phyloP scores from a whole-genome alignment of 2,888 invertebrate genomes.

The Tolmerus cingulatus region DNA sequence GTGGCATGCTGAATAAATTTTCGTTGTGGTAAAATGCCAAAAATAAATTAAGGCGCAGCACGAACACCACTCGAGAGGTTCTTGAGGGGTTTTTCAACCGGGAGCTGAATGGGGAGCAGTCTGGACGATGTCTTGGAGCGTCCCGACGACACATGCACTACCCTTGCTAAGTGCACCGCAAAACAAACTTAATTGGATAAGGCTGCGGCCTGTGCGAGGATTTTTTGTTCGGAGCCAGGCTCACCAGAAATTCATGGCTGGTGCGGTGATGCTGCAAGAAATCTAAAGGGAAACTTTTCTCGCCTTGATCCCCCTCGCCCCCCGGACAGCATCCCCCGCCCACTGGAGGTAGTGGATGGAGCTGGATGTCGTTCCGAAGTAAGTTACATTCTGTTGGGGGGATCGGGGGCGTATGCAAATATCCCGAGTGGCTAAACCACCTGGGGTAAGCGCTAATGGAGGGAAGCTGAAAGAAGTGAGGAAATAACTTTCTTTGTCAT shows the following conservation, averaged over 20 bases:
- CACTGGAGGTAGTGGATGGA: slow-evolving; percentile 44
- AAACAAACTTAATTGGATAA: slow-evolving; percentile 63
- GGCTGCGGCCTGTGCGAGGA: slow-evolving; percentile 66
- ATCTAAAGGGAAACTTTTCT: slow-evolving; percentile 67
- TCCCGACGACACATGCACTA: slow-evolving; percentile 68
- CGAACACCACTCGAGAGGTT: slow-evolving; percentile 3
- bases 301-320: neutral
- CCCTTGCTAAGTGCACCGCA: slow-evolving; percentile 65
- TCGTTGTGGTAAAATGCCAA: neutral
- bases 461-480: neutral
- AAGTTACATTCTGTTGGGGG: slow-evolving; percentile 67
- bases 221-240: slow-evolving; percentile 72
- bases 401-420: slow-evolving; percentile 63
- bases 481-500: slow-evolving; percentile 1
- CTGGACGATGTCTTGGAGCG: slow-evolving; percentile 68
- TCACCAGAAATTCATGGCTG: slow-evolving; percentile 76
- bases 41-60: slow-evolving; percentile 7
- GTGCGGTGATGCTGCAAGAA: slow-evolving; percentile 67
- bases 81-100: slow-evolving; percentile 28
- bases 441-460: slow-evolving; percentile 16
- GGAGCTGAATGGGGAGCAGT: slow-evolving; percentile 53
- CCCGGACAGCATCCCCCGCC: neutral
- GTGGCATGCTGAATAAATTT: slow-evolving; percentile 4
- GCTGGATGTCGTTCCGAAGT: slow-evolving; percentile 67
- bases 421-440: slow-evolving; percentile 65